A percentile compares a stretch with the other conserved stretches of the same genome.
Evolutionary conservation across 2,113 vertebrate genomes (phyloP).

Genomic region (Misgurnus anguillicaudatus): DNA sequence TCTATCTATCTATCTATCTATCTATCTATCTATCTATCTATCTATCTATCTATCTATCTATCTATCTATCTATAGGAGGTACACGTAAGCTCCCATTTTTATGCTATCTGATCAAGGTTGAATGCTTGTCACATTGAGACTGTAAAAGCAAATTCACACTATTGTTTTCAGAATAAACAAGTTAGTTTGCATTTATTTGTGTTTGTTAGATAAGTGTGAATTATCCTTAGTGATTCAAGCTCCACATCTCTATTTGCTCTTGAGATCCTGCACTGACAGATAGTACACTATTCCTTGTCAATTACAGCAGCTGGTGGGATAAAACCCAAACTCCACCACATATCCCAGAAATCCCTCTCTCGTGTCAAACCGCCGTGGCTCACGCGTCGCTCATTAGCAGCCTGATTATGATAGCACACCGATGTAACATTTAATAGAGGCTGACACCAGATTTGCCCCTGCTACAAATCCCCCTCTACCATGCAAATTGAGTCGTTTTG

Average conservation of each 20-base stretch:
- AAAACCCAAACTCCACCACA: slow-evolving; percentile 78
- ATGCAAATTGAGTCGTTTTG: slow-evolving; percentile 94
- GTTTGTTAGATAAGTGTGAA: no score
- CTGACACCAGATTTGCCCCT: slow-evolving; percentile 99
- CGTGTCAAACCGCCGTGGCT: slow-evolving; percentile 66
- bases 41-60: no score
- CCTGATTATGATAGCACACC: slow-evolving; percentile 98
- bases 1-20: no score
- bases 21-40: no score
- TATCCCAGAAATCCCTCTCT: slow-evolving; percentile 60
- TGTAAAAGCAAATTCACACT: no score
- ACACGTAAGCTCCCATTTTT: no score
- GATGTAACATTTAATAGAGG: slow-evolving; percentile 99
- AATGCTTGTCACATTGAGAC: no score
- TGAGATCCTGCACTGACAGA: background rate
- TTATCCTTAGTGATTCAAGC: background rate
- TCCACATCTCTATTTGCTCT: background rate
- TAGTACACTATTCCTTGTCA: background rate
- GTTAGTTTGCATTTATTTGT: no score
- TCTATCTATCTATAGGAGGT: no score
- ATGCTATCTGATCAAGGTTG: no score
- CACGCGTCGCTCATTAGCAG: slow-evolving; percentile 90
- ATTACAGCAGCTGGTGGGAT: background rate
- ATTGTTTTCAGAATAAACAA: no score
- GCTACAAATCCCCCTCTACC: slow-evolving; percentile 96